phyloP scores from a whole-genome alignment of 2,797 vertebrate species.

The Falco rusticolus region DNA sequence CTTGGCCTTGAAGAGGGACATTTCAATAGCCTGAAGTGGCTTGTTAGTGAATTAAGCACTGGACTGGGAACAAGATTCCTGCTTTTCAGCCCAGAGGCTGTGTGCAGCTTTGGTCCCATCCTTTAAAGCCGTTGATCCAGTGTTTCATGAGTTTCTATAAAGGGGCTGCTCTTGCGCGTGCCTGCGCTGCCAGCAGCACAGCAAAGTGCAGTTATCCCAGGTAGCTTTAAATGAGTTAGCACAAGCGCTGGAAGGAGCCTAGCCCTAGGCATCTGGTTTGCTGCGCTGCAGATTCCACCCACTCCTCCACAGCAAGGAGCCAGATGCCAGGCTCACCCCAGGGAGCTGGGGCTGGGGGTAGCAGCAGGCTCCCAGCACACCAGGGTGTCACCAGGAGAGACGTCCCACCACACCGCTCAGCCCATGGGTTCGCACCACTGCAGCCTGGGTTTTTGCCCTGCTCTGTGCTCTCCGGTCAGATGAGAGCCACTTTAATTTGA shows the following conservation, averaged over 20 bases:
- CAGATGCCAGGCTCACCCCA: neutral
- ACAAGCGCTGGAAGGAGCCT: neutral
- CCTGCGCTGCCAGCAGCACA: neutral
- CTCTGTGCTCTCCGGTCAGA: neutral
- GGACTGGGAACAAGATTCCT: neutral
- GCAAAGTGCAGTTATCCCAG: neutral
- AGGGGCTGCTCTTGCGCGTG: neutral
- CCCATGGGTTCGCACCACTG: rapidly evolving
- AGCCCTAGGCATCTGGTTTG: neutral
- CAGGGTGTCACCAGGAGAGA: neutral
- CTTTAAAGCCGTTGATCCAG: neutral
- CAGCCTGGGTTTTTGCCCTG: neutral
- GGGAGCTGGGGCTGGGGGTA: neutral
- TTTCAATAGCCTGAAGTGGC: neutral
- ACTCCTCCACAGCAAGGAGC: rapidly evolving
- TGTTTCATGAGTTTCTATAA: neutral
- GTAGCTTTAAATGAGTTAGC: neutral
- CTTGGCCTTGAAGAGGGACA: neutral
- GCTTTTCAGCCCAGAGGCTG: neutral
- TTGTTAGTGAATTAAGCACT: neutral
- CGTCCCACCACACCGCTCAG: neutral
- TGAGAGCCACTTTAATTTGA: neutral
- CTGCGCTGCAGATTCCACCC: neutral
- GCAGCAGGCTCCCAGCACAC: neutral
- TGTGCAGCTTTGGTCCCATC: neutral